Conservation (phyloP, 2,888 invertebrate genomes). For the Subacronicta megacephala region DNA sequence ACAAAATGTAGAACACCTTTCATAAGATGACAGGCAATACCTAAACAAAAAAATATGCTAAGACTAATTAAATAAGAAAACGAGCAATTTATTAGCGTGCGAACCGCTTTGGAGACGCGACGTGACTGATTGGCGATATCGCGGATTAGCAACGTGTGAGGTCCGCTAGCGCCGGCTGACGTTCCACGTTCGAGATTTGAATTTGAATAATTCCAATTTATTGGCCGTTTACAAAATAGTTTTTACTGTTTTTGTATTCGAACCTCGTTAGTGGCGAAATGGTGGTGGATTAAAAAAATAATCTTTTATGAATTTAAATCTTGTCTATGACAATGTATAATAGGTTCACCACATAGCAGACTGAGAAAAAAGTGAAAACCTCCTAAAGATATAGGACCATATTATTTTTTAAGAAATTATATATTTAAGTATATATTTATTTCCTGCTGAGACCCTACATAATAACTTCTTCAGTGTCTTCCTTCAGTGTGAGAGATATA, state of each 20-base stretch:
- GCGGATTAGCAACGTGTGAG: constrained; percentile 79
- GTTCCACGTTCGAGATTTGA: constrained; percentile 66
- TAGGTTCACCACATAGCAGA: no score
- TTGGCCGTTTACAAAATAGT: constrained; percentile 23
- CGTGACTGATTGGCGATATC: constrained; percentile 70
- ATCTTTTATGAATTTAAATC: not conserved
- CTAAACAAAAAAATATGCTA: not conserved
- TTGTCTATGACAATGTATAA: no score
- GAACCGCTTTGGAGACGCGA: constrained; percentile 33
- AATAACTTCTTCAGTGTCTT: no score
- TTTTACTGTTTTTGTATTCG: constrained; percentile 2
- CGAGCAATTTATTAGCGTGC: constrained; percentile 12
- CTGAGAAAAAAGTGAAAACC: no score
- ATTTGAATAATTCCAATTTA: constrained; percentile 67
- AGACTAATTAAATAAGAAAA: constrained; percentile 30
- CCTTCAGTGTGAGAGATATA: no score
- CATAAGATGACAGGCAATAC: not conserved
- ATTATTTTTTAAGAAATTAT: no score
- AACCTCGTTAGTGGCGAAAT: not conserved
- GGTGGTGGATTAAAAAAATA: not conserved
- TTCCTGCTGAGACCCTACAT: no score
- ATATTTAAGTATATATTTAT: no score
- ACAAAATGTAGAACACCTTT: no score
- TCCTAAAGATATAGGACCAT: no score
- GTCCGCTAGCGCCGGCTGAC: constrained; percentile 61